Conservation (phyloP, 2,797 vertebrate genomes). For the Apogon talboti region DNA sequence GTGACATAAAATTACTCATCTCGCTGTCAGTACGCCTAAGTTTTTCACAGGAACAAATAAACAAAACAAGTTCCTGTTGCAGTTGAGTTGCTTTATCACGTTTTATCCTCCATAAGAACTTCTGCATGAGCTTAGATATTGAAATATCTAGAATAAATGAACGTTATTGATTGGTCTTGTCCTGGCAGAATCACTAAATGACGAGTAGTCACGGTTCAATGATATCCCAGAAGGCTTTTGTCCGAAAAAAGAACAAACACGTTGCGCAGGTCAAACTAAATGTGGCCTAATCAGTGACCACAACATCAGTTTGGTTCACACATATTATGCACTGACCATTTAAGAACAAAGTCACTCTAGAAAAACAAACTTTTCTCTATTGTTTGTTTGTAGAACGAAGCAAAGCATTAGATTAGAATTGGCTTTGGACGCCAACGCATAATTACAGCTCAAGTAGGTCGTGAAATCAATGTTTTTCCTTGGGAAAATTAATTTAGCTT, state of each 20-base stretch:
- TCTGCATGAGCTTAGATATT: too few relatives aligned
- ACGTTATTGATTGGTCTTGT: slow-evolving; percentile 21
- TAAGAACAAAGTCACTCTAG: slow-evolving; percentile 55
- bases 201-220: slow-evolving; percentile 20
- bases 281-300: not conserved
- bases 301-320: slow-evolving; percentile 28
- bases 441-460: slow-evolving; percentile 59
- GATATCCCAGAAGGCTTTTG: slow-evolving; percentile 16
- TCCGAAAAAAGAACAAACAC: slow-evolving; percentile 83
- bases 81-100: too few relatives aligned
- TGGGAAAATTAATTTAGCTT: slow-evolving; percentile 40
- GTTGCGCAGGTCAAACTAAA: slow-evolving; percentile 72
- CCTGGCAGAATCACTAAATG: slow-evolving; percentile 25
- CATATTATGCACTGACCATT: slow-evolving; percentile 50
- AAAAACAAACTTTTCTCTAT: slow-evolving; percentile 64
- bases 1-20: slow-evolving; percentile 38
- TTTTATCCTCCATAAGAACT: too few relatives aligned
- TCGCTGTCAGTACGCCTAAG: slow-evolving; percentile 9
- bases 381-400: slow-evolving; percentile 71
- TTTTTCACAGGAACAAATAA: slow-evolving; percentile 30
- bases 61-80: slow-evolving; percentile 10
- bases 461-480: slow-evolving; percentile 50
- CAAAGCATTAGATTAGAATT: slow-evolving; percentile 66
- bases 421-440: slow-evolving; percentile 53
- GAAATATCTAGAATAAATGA: slow-evolving; percentile 3